Percentiles rank a stretch among this genome's conserved stretches.
phyloP scores from a whole-genome alignment of 2,888 invertebrate genomes.

The Agrilus cyanescens region DNA sequence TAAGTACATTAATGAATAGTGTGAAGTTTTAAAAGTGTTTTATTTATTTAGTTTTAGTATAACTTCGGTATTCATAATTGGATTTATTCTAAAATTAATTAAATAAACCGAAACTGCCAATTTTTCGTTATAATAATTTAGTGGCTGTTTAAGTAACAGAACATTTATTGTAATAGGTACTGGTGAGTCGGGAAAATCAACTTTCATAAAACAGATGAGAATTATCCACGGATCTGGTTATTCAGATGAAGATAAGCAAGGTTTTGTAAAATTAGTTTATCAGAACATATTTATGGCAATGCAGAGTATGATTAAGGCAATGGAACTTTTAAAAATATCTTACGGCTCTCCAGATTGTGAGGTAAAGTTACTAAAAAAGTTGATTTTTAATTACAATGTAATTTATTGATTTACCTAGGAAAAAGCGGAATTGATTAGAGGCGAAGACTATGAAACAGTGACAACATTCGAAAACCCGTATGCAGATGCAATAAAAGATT shows the following conservation, averaged over 20 bases:
- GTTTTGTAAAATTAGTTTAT: slow-evolving; percentile 97
- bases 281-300: slow-evolving; percentile 99
- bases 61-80: no score
- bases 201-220: slow-evolving; percentile 99
- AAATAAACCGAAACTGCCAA: no score
- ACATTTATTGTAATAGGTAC: slow-evolving; percentile 62
- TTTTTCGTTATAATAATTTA: no score
- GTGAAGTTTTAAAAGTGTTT: no score
- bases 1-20: no score
- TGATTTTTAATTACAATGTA: not conserved
- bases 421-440: slow-evolving; percentile 88
- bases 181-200: slow-evolving; percentile 99
- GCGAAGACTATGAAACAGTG: slow-evolving; percentile 98
- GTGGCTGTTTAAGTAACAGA: no score
- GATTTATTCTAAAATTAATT: no score
- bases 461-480: slow-evolving; percentile 96
- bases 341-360: slow-evolving; percentile 42
- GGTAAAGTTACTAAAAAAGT: not conserved
- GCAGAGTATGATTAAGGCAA: slow-evolving; percentile 99
- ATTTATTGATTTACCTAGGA: slow-evolving; percentile 46
- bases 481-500: slow-evolving; percentile 90
- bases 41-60: no score
- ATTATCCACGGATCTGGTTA: slow-evolving; percentile 99
- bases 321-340: slow-evolving; percentile 96
- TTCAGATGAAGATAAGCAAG: slow-evolving; percentile 97